These are phyloP conservation scores for Nyctibius bracteatus DNA, from an alignment of 2,113 vertebrate species.

Conservation along the genomic window DNA sequence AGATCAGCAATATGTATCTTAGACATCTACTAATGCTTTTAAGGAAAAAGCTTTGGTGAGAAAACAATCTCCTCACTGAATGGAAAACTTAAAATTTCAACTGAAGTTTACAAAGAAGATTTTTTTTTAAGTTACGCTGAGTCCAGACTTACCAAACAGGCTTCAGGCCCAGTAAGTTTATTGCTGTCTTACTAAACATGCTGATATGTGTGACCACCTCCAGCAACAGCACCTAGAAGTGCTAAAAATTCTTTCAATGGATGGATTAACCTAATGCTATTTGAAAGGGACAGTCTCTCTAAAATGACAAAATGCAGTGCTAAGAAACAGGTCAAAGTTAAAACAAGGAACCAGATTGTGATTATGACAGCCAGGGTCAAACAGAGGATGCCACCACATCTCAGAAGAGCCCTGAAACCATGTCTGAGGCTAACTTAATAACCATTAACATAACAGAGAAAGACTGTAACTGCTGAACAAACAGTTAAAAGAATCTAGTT, in stretches of 20 bases:
- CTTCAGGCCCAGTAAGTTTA: not conserved
- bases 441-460: not conserved
- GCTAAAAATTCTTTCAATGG: not conserved
- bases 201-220: not conserved
- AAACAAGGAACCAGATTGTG: not conserved
- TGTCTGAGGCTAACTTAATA: not conserved
- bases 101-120: not conserved
- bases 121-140: not conserved
- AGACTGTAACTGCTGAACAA: not conserved
- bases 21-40: not conserved
- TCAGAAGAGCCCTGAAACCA: not conserved
- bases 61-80: not conserved
- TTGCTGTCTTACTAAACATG: not conserved
- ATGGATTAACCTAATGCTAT: not conserved
- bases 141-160: not conserved
- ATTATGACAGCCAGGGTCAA: not conserved
- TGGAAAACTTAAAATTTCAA: not conserved
- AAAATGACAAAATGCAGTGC: not conserved
- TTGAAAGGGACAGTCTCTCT: not conserved
- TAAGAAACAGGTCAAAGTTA: not conserved
- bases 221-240: not conserved
- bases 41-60: not conserved
- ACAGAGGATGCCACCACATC: not conserved
- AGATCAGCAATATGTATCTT: not conserved
- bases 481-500: not conserved